Conservation (phyloP, 2,113 vertebrate genomes). For the Tragulus kanchil region DNA sequence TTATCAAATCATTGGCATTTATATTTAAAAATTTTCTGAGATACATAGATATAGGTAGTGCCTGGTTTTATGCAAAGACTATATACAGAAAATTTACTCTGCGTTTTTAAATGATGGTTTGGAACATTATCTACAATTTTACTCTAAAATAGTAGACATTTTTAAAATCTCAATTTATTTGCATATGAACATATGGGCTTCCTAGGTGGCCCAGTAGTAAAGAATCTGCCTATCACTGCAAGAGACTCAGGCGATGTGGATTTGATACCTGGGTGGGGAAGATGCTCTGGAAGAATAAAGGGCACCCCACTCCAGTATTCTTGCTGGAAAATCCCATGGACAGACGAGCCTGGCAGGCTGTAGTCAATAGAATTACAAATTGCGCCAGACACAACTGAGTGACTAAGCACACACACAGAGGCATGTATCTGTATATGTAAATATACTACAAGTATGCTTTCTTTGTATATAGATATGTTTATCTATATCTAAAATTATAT, state of each 20-base stretch:
- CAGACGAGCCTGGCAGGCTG: background rate
- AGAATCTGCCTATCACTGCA: background rate
- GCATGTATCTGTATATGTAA: background rate
- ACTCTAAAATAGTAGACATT: conserved; percentile 88
- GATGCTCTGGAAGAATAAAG: background rate
- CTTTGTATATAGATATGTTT: background rate
- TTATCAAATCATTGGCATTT: background rate
- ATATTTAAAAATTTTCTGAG: background rate
- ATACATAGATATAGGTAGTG: conserved; percentile 88
- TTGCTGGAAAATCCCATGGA: background rate
- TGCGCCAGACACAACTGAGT: background rate
- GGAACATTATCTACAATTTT: conserved; percentile 84
- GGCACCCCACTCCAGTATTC: background rate
- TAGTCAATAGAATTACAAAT: background rate
- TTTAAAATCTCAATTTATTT: conserved; percentile 84
- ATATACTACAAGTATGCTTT: background rate
- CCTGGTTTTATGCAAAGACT: conserved; percentile 99
- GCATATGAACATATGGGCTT: background rate
- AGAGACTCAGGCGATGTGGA: background rate
- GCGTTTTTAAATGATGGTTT: conserved; percentile 91
- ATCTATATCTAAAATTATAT: background rate
- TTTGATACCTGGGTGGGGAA: background rate
- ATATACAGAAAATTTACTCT: conserved; percentile 94
- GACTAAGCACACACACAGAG: too few species aligned
- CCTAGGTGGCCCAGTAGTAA: background rate